Base-by-base conservation (phyloP, 2,888 invertebrate species). In the Chorisops tibialis region DNA sequence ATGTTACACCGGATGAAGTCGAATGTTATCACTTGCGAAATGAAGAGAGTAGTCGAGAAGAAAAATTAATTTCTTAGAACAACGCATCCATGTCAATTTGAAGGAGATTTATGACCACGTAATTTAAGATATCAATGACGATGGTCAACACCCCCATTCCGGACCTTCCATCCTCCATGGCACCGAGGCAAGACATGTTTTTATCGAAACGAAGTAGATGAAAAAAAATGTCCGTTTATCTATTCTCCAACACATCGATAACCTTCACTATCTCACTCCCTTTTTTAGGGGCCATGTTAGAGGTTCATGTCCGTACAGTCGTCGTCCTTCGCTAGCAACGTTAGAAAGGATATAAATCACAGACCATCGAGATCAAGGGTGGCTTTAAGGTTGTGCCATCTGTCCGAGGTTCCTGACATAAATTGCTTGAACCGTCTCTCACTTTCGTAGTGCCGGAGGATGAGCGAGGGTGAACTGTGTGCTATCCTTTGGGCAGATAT, bases 91-190 rank as follows among this genome's bases (percentile, higher is more conserved):
- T 63, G 67, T 65, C 68, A 66, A 64, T 58, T 61, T 59, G 61
- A 66, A 63, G 52, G 66, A 67, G 68, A 68, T 66, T 68, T 67
- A 68, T 68, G 66, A 62, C 64, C 63, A 67, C 63, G 60, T 63
- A 60, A 63, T 65, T 63, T 60, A 66, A 63, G 30, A 30, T 30
- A 5, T 30, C 30, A 30, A 30, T 30, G 30, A 7, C 30, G 30
- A 9, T 30, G 30, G 30, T 9, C 30, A 30, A 30, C 30, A 7
- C 5, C 30, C 30, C 30, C 30, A 30, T 30, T 30, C 7, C 30
- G 30, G 9, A 30, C 30, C 30, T 30, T n/a, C n/a, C n/a, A n/a
- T n/a, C 30, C 2, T 30, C 30, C 7, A 30, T 30, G 30, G 30
- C 30, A 30, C 1, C 30, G 30, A 9, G 30, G 2, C 30, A 30